Base-by-base conservation (phyloP, 2,797 vertebrate genomes). In the Botia kubotai region DNA sequence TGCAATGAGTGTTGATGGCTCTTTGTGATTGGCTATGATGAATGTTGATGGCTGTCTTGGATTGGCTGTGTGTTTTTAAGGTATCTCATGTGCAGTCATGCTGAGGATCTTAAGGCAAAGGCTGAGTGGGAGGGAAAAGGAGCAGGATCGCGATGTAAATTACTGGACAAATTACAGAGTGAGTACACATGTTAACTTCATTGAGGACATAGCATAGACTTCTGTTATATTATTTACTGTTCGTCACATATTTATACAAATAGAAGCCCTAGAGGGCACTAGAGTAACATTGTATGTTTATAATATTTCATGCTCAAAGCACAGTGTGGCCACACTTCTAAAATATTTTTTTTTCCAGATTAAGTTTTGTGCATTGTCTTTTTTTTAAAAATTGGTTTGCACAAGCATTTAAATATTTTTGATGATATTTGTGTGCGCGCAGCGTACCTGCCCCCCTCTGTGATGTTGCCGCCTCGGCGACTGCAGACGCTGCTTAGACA, bases 121-220 rank as follows among this genome's bases (percentile, higher is more conserved):
- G 97, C 98, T 77, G 97, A 98, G 85, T 99, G 98, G 98, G 98
- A 99, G 92, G 98, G 98, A 81, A 99, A 99, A 91, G 98, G 98
- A 80, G 94, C 94, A 1, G 94, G 94, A 74, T 99, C 98, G 55
- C 96, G 98, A 86, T 97, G 96, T 89, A 95, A 96, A 90, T 95
- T 99, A 79, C 89, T 99, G 84, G 98, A 99, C 94, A 99, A 99
- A 89, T 93, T 99, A 89, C 98, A 99, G 92, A 98, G 98, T 99
- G 92, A 96, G 96, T 77, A 62, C 10, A 58, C 10, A 58, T 8
- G 36, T 6, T 39, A 19, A 57, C 7, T 4, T 23, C 2, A 58
- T 2, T 16, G 4, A 29, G 3, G 12, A 14, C 23, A 14, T 26
- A 29, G 4, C 57, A 58, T 23, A 23, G 23, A 29, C 21, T 23